A percentile compares a stretch with the other conserved stretches of the same genome.
phyloP scores from a whole-genome alignment of 2,113 vertebrate species.

The Himantopus leucocephalus region DNA sequence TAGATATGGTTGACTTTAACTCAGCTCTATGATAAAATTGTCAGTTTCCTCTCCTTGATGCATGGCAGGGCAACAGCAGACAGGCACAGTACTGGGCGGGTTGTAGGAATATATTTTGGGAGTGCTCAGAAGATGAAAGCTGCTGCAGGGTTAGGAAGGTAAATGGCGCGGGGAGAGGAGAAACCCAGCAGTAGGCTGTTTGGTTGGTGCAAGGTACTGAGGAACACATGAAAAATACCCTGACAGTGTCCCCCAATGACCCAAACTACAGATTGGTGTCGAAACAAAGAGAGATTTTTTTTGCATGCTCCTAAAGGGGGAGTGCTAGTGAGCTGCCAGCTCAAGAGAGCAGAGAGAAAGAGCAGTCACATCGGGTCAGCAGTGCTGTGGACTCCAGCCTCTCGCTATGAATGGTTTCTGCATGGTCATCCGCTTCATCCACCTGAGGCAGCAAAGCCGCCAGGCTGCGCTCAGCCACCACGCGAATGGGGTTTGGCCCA shows the following conservation, averaged over 20 bases:
- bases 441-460: not conserved
- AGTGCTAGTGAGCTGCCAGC: not conserved
- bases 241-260: not conserved
- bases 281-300: not conserved
- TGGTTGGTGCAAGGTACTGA: not conserved
- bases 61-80: not conserved
- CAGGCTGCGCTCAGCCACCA: not conserved
- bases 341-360: not conserved
- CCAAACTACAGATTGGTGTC: not conserved
- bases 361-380: rapidly evolving
- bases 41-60: not conserved
- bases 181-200: not conserved
- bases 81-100: not conserved
- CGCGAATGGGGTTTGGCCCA: rapidly evolving
- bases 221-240: not conserved
- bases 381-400: not conserved
- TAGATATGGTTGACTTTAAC: not conserved
- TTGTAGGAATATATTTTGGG: not conserved
- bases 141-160: not conserved
- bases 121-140: not conserved
- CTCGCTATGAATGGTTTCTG: not conserved
- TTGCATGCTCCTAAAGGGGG: not conserved
- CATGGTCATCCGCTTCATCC: not conserved
- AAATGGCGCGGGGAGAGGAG: not conserved
- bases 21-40: not conserved